These are phyloP conservation scores for Sialis fuliginosa DNA, from an alignment of 2,888 invertebrate species.

Conservation along the genomic window DNA sequence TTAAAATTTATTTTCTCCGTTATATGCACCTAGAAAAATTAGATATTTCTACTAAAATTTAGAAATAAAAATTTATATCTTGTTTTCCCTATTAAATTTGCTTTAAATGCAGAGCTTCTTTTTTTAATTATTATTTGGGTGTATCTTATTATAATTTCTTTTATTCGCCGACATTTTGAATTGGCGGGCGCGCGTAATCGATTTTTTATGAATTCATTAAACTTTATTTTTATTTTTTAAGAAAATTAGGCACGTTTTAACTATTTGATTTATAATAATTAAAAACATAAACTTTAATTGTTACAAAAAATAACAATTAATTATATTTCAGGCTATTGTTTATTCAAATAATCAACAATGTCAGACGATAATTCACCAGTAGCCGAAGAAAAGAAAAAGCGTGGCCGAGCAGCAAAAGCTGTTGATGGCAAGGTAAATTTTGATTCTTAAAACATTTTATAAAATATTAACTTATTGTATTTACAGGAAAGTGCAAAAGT, in stretches of 20 bases:
- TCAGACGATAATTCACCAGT: slow-evolving; percentile 12
- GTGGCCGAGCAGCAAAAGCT: slow-evolving; percentile 12
- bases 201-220: neutral
- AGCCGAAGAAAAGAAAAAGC: slow-evolving; percentile 12
- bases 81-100: no score
- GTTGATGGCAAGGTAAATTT: neutral
- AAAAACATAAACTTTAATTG: no score
- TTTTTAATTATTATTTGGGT: slow-evolving; percentile 4
- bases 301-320: no score
- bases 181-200: slow-evolving; percentile 6
- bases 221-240: neutral
- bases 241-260: neutral
- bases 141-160: neutral
- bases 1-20: no score
- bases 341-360: slow-evolving; percentile 7
- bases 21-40: no score
- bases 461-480: no score
- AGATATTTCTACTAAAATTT: no score
- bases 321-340: neutral
- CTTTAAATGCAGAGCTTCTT: neutral
- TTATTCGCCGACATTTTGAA: slow-evolving; percentile 5
- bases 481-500: neutral
- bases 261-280: no score
- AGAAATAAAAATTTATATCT: no score
- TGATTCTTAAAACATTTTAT: no score